These are phyloP conservation scores for Syncerus caffer DNA, from an alignment of 2,797 vertebrate genomes.

Conservation along the genomic window DNA sequence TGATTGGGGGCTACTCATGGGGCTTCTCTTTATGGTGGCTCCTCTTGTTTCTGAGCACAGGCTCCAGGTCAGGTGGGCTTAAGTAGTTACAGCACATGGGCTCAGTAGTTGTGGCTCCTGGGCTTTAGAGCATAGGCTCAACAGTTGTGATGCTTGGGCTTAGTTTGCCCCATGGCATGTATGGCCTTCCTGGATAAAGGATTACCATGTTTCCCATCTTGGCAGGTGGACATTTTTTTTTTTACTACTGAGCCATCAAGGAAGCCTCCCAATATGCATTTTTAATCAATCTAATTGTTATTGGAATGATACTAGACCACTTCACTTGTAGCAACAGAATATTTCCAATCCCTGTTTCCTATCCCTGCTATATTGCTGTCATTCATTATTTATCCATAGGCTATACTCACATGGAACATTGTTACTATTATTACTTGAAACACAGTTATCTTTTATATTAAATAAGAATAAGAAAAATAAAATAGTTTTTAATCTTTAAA, in stretches of 20 bases:
- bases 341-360: too few species aligned
- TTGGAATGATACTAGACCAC: too few species aligned
- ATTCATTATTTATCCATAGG: too few species aligned
- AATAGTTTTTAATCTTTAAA: too few species aligned
- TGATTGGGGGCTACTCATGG: accelerated
- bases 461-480: too few species aligned
- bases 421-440: too few species aligned
- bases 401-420: too few species aligned
- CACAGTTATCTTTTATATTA: too few species aligned
- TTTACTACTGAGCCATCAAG: not conserved
- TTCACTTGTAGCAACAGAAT: too few species aligned
- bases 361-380: too few species aligned
- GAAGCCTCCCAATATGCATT: not conserved
- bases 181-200: not conserved
- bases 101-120: not conserved
- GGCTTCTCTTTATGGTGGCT: not conserved
- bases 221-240: not conserved
- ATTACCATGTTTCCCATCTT: not conserved
- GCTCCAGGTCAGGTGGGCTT: not conserved
- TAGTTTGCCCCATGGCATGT: not conserved
- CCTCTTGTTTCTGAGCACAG: not conserved
- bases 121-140: not conserved
- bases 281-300: too few species aligned
- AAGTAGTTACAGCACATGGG: not conserved
- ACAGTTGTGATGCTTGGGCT: not conserved